Evolutionary conservation across 2,797 vertebrate genomes (phyloP).

Genomic region (Tangara arthus): DNA sequence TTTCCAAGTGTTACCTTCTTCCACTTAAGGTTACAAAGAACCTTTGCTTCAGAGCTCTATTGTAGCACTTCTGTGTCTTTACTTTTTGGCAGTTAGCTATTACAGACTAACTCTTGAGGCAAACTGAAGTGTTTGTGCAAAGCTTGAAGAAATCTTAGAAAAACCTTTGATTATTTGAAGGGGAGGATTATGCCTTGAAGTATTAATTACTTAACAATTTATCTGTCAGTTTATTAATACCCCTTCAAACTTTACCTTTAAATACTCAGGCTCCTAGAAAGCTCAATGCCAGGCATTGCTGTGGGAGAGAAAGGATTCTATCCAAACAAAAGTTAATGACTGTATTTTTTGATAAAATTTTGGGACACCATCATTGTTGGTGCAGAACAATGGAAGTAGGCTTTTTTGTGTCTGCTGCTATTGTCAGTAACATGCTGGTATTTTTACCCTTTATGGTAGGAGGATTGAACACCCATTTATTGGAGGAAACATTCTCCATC

Average conservation of each 20-base stretch:
- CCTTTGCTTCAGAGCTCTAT: not conserved
- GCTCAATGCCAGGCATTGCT: not conserved
- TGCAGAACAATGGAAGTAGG: not conserved
- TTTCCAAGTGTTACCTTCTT: not conserved
- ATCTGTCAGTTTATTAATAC: slow-evolving; percentile 40
- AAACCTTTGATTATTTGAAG: not conserved
- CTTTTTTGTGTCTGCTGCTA: not conserved
- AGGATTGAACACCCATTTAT: not conserved
- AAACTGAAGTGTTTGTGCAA: not conserved
- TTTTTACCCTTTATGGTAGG: not conserved
- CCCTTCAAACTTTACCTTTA: slow-evolving; percentile 11
- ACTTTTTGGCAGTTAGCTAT: not conserved
- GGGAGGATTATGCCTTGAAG: not conserved
- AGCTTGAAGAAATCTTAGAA: not conserved
- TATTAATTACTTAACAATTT: slow-evolving; percentile 49
- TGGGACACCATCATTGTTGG: not conserved
- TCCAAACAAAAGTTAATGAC: not conserved
- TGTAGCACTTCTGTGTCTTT: not conserved
- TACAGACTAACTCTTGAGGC: not conserved
- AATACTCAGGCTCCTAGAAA: not conserved
- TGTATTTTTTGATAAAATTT: not conserved
- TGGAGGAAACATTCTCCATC: not conserved
- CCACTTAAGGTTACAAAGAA: not conserved
- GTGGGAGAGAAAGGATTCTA: not conserved
- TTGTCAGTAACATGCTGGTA: not conserved